phyloP scores from a whole-genome alignment of 2,888 invertebrate genomes.

The Metopia argyrocephala region DNA sequence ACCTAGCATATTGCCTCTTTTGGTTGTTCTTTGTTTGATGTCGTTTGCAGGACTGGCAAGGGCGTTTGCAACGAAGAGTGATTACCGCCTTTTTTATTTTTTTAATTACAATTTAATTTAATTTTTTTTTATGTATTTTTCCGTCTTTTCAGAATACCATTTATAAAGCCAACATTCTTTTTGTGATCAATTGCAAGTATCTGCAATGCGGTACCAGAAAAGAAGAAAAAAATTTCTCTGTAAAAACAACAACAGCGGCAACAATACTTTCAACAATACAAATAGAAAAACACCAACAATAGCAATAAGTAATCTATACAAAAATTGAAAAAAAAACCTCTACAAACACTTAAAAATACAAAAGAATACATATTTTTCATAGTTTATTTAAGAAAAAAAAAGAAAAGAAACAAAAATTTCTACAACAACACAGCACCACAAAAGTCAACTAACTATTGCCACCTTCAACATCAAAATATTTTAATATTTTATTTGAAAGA shows the following conservation, averaged over 20 bases:
- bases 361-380: constrained; percentile 28
- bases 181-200: constrained; percentile 52
- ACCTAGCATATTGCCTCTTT: no score
- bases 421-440: background rate
- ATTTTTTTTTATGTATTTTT: background rate
- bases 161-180: constrained; percentile 30
- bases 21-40: no score
- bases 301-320: constrained; percentile 57
- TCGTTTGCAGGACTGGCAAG: no score
- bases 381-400: constrained; percentile 38
- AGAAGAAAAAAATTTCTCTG: constrained; percentile 59
- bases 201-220: constrained; percentile 65
- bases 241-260: constrained; percentile 30
- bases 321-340: constrained; percentile 46
- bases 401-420: constrained; percentile 14
- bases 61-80: no score
- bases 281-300: constrained; percentile 37
- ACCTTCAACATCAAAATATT: background rate
- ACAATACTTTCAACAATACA: constrained; percentile 49
- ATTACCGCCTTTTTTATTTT: no score
- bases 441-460: background rate
- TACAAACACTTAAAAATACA: constrained; percentile 32
- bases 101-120: background rate
- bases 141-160: constrained; percentile 41
- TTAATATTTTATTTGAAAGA: background rate